Evolutionary conservation across 1,140 invertebrate genomes (phyloP).

Genomic region (Hyposmocoma kahamanoa): DNA sequence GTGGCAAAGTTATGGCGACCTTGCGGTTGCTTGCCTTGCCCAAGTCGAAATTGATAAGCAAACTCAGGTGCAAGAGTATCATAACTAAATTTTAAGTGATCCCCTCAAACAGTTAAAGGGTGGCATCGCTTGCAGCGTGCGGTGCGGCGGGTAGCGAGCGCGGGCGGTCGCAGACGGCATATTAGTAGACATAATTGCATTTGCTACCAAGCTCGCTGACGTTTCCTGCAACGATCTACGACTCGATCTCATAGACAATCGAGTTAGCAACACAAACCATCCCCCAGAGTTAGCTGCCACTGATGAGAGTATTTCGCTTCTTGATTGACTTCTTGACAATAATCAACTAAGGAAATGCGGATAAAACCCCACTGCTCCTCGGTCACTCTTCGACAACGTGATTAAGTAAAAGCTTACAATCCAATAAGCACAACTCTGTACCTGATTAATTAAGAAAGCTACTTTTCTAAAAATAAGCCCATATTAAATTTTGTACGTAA

Average conservation of each 20-base stretch:
- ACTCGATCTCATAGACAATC: slow-evolving; percentile 65
- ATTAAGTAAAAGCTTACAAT: slow-evolving; percentile 17
- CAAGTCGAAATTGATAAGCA: slow-evolving; percentile 13
- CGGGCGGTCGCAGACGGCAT: slow-evolving; percentile 61
- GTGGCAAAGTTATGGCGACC: too few species aligned
- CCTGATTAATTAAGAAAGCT: slow-evolving; percentile 58
- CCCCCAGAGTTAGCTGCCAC: slow-evolving; percentile 53
- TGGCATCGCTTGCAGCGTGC: slow-evolving; percentile 12
- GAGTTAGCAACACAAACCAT: slow-evolving; percentile 67
- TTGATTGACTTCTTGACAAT: slow-evolving; percentile 41
- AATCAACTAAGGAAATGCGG: not conserved
- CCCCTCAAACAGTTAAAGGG: slow-evolving; percentile 54
- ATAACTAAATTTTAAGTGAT: slow-evolving; percentile 53
- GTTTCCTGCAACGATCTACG: slow-evolving; percentile 55
- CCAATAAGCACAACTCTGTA: slow-evolving; percentile 39
- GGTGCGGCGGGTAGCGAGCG: slow-evolving; percentile 25
- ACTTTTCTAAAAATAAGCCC: slow-evolving; percentile 56
- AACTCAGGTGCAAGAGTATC: slow-evolving; percentile 40
- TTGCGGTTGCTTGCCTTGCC: not conserved
- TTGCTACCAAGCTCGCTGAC: slow-evolving; percentile 63
- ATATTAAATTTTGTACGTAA: slow-evolving; percentile 68
- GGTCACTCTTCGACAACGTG: slow-evolving; percentile 5
- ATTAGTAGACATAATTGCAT: slow-evolving; percentile 70
- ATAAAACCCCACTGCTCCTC: slow-evolving; percentile 2
- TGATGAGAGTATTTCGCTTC: slow-evolving; percentile 59